A percentile compares a stretch with the other conserved stretches of the same genome.
phyloP scores from a whole-genome alignment of 2,113 vertebrate genomes.

The Prolemur simus region DNA sequence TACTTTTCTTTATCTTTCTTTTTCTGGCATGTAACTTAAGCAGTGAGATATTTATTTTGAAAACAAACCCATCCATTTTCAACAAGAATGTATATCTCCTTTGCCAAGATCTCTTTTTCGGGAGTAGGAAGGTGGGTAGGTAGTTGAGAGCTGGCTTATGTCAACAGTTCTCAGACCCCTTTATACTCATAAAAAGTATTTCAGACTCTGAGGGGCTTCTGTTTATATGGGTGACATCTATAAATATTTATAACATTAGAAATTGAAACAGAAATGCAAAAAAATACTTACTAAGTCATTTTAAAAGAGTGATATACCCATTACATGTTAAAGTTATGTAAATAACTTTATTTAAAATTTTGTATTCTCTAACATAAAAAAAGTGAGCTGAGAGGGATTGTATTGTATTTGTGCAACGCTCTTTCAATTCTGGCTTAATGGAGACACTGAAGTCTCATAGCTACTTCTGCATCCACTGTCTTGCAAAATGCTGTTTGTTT shows the following conservation, averaged over 20 bases:
- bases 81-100: not conserved
- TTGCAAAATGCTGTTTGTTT: not conserved
- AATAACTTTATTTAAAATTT: not conserved
- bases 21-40: slow-evolving; percentile 49
- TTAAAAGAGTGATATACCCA: not conserved
- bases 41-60: slow-evolving; percentile 49
- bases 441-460: not conserved
- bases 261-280: not conserved
- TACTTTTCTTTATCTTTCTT: not conserved
- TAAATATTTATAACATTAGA: not conserved
- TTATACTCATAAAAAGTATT: not conserved
- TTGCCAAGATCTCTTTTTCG: slow-evolving; percentile 41
- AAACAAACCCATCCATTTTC: slow-evolving; percentile 26
- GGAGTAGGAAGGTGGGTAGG: not conserved
- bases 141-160: not conserved
- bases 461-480: not conserved
- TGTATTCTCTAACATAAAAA: not conserved
- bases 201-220: not conserved
- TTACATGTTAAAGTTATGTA: not conserved
- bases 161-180: not conserved
- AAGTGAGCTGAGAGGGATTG: not conserved
- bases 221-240: not conserved
- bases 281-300: not conserved
- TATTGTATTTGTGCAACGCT: not conserved
- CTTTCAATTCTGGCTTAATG: not conserved